phyloP scores from a whole-genome alignment of 1,140 invertebrate genomes.

The Drosophila ananassae region DNA sequence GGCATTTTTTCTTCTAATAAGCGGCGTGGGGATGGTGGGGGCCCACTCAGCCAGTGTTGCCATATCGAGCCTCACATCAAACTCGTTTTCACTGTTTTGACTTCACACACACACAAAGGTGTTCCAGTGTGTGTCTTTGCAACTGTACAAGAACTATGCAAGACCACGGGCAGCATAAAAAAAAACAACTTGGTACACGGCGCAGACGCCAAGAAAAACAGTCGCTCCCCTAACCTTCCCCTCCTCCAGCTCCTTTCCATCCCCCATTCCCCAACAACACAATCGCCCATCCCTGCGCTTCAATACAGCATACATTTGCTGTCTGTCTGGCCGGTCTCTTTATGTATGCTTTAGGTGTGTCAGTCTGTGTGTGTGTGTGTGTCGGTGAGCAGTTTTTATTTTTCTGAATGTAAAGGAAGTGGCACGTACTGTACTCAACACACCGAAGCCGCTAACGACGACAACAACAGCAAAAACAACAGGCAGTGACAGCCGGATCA shows the following conservation, averaged over 20 bases:
- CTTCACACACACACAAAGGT: slow-evolving; percentile 22
- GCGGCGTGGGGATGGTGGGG: slow-evolving; percentile 31
- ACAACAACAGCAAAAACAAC: slow-evolving; percentile 47
- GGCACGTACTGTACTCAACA: slow-evolving; percentile 78
- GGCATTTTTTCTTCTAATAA: slow-evolving; percentile 80
- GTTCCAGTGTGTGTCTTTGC: slow-evolving; percentile 62
- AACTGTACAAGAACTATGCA: slow-evolving; percentile 77
- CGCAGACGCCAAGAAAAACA: slow-evolving; percentile 71
- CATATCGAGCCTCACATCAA: slow-evolving; percentile 61
- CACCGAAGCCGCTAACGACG: slow-evolving; percentile 55
- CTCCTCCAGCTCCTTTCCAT: neutral
- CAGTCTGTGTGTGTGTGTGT: slow-evolving; percentile 11
- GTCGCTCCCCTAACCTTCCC: slow-evolving; percentile 9
- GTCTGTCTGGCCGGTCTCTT: slow-evolving; percentile 52
- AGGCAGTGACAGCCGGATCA: slow-evolving; percentile 52
- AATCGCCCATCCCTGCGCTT: slow-evolving; percentile 23
- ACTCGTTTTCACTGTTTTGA: slow-evolving; percentile 67
- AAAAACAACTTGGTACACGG: slow-evolving; percentile 51
- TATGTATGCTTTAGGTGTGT: slow-evolving; percentile 38
- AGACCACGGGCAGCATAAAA: slow-evolving; percentile 51
- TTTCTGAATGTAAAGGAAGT: slow-evolving; percentile 83
- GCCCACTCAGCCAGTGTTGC: slow-evolving; percentile 53
- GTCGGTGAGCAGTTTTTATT: slow-evolving; percentile 73
- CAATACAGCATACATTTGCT: slow-evolving; percentile 33
- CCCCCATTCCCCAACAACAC: slow-evolving; percentile 1